Base-by-base conservation (phyloP, 2,797 vertebrate species). In the Acanthiza pusilla region DNA sequence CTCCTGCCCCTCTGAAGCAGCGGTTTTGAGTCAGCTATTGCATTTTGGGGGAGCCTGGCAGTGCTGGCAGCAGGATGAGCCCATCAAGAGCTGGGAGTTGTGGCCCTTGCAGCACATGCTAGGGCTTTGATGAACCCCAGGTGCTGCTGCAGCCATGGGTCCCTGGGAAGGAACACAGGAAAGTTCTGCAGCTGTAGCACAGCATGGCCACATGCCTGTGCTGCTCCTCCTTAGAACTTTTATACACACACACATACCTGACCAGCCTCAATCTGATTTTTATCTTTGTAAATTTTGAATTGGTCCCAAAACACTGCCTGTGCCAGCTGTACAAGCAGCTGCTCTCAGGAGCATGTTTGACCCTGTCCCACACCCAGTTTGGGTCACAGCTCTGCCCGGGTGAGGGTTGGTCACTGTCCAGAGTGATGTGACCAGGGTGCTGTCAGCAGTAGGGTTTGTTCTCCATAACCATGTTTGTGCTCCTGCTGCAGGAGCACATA, bases 141-240 rank as follows among this genome's bases (percentile, higher is more conserved):
- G 2, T 0, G 0, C 67, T 65, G 20, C 48, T 62, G 42, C 17
- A 48, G 77, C 55, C 0, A 0, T 9, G 25, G 53, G 16, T 66
- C 19, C 65, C 54, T 51, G 15, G 25, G 9, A 9, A 32, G 55
- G 38, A 54, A 18, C 20, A 30, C 1, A 19, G 27, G 23, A 47
- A 5, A 2, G 23, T 27, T 32, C 32, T 25, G 70, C 27, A 53
- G 58, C 36, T 42, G 26, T 42, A 79, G 62, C 75, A 47, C 10
- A n/a, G 13, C 1, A 0, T 38, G 51, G 18, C 55, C 32, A 16
- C 0, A 0, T 15, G 48, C 5, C 5, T 17, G 20, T 1, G 1
- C 58, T 50, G 50, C 47, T 61, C 14, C 55, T 60, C 50, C n/a
- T 65, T 16, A 57, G 32, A 74, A 13, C 20, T 60, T 47, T 5